Evolutionary conservation across 2,888 invertebrate genomes (phyloP), one percentile per base, ranked within the genome.

Genomic region (Yponomeuta evonymella): DNA sequence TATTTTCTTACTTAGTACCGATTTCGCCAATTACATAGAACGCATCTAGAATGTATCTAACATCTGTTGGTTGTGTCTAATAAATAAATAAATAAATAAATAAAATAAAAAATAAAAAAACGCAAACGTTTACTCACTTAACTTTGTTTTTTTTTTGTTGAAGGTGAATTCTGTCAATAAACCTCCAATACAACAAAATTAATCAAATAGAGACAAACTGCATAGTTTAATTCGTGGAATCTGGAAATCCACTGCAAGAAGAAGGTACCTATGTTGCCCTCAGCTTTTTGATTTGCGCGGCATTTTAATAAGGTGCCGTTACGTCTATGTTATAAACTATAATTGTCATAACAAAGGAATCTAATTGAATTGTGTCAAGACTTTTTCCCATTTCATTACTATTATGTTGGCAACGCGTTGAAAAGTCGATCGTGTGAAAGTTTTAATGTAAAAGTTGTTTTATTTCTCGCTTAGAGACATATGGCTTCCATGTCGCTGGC

Each of bases 381-480:
- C 51, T 15, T 58, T 58, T 58, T 58, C 12, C 51, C 51, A 58
- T 58, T 58, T 58, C 51, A 58, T 58, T 58, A 58, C 15, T 12
- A 58, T 58, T 12, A 15, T 58, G 15, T 58, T 58, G 5, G 65
- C 70, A 70, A 71, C 69, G 72, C 67, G 69, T 71, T 67, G 74
- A 58, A 58, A 76, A 74, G 75, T 71, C 72, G 71, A 76, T 73
- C 76, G 75, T 77, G 79, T 79, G 81, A 83, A 80, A 83, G 83
- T 78, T 76, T 74, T 58, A 58, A 75, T 77, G 79, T 80, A 78
- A 79, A 79, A 81, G 78, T 79, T 78, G 79, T 79, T 80, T 78
- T 75, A 76, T 74, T 74, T 73, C 75, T 76, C 76, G 77, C 74
- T 10, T 15, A 58, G 15, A 77, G 76, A 67, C 67, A 43, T 67